Evolutionary conservation across 2,888 invertebrate genomes (phyloP), one percentile per base, ranked within the genome.

Genomic region (Koerneria pararmatus): DNA sequence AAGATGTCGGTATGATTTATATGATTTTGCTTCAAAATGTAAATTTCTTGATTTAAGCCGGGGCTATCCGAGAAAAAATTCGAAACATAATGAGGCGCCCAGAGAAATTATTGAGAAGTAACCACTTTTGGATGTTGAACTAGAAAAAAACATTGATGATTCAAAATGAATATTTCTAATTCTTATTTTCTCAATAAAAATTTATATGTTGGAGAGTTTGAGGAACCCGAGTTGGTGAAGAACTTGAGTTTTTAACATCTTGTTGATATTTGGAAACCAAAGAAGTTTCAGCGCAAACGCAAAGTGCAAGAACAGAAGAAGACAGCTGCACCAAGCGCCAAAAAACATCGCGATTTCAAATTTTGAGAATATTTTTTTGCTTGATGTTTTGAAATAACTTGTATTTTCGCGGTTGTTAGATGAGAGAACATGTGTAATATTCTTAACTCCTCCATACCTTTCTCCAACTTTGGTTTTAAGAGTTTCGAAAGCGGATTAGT

Each of bases 261-360:
- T 53, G 60, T 34, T 54, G 3, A 19, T 11, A 35, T 37, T 29
- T 60, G n/a, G 31, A 8, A 24, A 27, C 49, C 11, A 5, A 34
- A 22, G 24, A 15, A n/a, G 6, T 76, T 82, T 67, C 71, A 82
- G 82, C 70, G 82, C 58, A 82, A 82, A 65, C 76, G 82, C 37
- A 80, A 80, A 62, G 80, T 71, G 24, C 79, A 79, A 37, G 80
- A 83, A 64, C 75, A 78, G 62, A 82, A 82, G 72, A 83, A 81
- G 71, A 65, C 72, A 58, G 67, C 66, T 29, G 58, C 65, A 11
- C n/a, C 53, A 57, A 54, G 61, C 15, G 63, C 67, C 54, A 83
- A 83, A 73, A 83, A 81, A 69, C 72, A 80, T 70, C 83, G 81
- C 65, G 80, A 83, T 61, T 83, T 83, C 77, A 83, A 82, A 67